Conservation (phyloP, 2,797 vertebrate genomes). For the Pseudocheirus occidentalis region DNA sequence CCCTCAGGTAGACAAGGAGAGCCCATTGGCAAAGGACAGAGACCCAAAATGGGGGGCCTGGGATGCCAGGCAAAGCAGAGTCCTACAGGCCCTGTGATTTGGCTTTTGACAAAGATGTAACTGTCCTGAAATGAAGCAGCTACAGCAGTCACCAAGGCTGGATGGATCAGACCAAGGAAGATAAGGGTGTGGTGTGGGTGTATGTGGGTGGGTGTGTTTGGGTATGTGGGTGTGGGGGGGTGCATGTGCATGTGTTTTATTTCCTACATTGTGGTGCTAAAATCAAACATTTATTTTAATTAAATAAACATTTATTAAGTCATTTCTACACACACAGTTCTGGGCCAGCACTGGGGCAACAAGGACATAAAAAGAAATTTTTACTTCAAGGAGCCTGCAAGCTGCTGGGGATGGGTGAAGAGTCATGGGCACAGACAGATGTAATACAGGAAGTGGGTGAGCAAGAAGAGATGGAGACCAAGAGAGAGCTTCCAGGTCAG, state of each 20-base stretch:
- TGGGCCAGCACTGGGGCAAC: neutral
- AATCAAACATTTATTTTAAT: neutral
- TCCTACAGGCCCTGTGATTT: neutral
- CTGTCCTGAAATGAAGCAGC: neutral
- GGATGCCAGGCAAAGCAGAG: neutral
- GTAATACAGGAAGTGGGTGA: neutral
- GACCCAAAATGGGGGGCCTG: neutral
- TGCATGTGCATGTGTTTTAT: neutral
- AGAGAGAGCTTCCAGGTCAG: constrained; percentile 14
- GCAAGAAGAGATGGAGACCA: neutral
- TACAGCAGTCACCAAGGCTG: neutral
- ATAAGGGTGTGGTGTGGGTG: neutral
- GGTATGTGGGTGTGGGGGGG: neutral
- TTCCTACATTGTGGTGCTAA: neutral
- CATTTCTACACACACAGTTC: neutral
- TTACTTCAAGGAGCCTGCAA: neutral
- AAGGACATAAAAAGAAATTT: neutral
- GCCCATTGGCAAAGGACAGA: neutral
- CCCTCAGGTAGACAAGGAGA: neutral
- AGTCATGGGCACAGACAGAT: too few relatives aligned
- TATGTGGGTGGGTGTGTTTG: neutral
- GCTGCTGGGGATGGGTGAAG: neutral
- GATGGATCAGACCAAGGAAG: neutral
- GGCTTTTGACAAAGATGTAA: neutral
- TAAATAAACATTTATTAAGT: neutral